Percentiles rank a stretch among this genome's conserved stretches.
phyloP scores from a whole-genome alignment of 1,140 invertebrate genomes.

The Amyelois transitella region DNA sequence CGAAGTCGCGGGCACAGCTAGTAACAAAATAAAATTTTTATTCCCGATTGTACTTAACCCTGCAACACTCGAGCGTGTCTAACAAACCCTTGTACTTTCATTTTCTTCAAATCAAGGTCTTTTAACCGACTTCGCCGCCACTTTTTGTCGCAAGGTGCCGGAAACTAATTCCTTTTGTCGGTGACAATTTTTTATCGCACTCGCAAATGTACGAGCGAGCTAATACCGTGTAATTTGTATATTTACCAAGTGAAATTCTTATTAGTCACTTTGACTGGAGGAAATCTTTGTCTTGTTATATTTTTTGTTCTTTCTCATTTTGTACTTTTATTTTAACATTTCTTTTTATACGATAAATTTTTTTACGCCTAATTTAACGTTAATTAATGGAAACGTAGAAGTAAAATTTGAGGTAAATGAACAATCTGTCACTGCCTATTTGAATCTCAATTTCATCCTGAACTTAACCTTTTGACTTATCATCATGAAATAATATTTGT shows the following conservation, averaged over 20 bases:
- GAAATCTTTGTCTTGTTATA: not conserved
- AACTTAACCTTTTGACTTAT: too few species aligned
- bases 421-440: too few species aligned
- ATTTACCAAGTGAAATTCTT: not conserved
- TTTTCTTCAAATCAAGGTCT: not conserved
- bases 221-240: not conserved
- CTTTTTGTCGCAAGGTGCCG: not conserved
- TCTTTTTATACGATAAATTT: not conserved
- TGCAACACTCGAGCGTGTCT: not conserved
- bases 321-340: not conserved
- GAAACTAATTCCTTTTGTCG: constrained; percentile 3
- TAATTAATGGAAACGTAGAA: too few species aligned
- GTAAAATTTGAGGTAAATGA: too few species aligned
- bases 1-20: too few species aligned
- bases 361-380: not conserved
- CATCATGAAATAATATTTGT: too few species aligned
- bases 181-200: constrained; percentile 1
- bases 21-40: not conserved
- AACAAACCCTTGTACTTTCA: not conserved
- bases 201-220: not conserved
- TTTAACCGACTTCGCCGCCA: not conserved
- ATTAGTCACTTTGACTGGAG: not conserved
- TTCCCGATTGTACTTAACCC: not conserved
- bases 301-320: not conserved
- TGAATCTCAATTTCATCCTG: too few species aligned